A percentile compares a stretch with the other conserved stretches of the same genome.
These are phyloP conservation scores for Theristicus caerulescens DNA, from an alignment of 2,113 vertebrate species.

Conservation along the genomic window DNA sequence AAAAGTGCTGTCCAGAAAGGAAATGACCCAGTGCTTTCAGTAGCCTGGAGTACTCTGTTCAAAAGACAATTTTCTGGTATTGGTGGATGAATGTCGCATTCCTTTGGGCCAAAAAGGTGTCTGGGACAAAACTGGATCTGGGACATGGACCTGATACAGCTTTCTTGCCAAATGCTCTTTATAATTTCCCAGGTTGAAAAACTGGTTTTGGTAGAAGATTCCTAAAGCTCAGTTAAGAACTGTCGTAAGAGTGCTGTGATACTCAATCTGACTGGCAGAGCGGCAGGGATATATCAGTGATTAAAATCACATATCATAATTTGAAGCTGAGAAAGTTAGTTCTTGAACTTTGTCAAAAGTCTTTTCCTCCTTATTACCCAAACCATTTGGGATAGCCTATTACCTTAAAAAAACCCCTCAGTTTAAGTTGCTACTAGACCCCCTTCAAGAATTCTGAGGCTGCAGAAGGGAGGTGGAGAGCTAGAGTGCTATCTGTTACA, in stretches of 20 bases:
- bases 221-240: neutral
- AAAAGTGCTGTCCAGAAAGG: neutral
- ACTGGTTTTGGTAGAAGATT: neutral
- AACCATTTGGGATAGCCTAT: neutral
- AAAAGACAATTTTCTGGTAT: neutral
- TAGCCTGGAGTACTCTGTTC: neutral
- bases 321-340: neutral
- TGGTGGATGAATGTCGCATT: neutral
- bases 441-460: neutral
- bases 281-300: neutral
- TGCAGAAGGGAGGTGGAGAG: neutral
- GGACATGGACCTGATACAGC: neutral
- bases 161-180: neutral
- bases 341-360: neutral
- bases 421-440: neutral
- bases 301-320: neutral
- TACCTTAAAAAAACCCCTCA: neutral
- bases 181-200: neutral
- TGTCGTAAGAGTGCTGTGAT: neutral
- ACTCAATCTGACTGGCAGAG: neutral
- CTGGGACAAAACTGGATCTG: neutral
- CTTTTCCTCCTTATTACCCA: neutral
- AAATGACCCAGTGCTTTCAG: neutral
- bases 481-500: neutral
- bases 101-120: neutral